A percentile compares a stretch with the other conserved stretches of the same genome.
Evolutionary conservation across 1,140 invertebrate species (phyloP).

Genomic region (Aphis craccivora): DNA sequence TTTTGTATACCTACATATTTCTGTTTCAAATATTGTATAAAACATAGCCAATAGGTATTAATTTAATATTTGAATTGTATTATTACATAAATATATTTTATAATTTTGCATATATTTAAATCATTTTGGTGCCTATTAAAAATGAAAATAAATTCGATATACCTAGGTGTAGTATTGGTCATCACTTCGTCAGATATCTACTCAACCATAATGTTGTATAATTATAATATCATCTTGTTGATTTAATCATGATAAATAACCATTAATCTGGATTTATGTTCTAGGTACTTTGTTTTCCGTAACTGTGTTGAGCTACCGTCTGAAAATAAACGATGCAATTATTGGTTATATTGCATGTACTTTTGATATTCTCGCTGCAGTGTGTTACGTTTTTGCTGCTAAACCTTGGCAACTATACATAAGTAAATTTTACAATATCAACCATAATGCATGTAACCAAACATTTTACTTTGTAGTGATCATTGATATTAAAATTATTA

Average conservation of each 20-base stretch:
- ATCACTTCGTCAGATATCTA: background rate
- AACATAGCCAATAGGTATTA: background rate
- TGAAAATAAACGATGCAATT: slow-evolving; percentile 50
- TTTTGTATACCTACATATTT: background rate
- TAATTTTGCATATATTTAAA: background rate
- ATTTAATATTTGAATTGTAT: background rate
- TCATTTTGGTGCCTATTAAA: background rate
- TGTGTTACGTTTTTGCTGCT: slow-evolving; percentile 15
- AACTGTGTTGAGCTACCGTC: slow-evolving; percentile 21
- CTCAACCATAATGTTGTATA: background rate
- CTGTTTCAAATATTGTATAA: background rate
- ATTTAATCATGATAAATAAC: background rate
- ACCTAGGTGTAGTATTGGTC: background rate
- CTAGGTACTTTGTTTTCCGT: slow-evolving; percentile 52
- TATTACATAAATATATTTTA: background rate
- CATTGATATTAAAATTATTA: background rate
- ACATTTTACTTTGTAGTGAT: background rate
- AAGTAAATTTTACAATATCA: slow-evolving; percentile 16
- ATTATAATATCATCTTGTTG: background rate
- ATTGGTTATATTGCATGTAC: slow-evolving; percentile 43
- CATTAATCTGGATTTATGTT: background rate
- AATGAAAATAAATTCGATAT: background rate
- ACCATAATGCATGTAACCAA: background rate
- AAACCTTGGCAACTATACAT: slow-evolving; percentile 54
- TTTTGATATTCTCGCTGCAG: slow-evolving; percentile 40